These are phyloP conservation scores for Drosophila kanekoi DNA, from an alignment of 2,888 invertebrate species.

Conservation along the genomic window DNA sequence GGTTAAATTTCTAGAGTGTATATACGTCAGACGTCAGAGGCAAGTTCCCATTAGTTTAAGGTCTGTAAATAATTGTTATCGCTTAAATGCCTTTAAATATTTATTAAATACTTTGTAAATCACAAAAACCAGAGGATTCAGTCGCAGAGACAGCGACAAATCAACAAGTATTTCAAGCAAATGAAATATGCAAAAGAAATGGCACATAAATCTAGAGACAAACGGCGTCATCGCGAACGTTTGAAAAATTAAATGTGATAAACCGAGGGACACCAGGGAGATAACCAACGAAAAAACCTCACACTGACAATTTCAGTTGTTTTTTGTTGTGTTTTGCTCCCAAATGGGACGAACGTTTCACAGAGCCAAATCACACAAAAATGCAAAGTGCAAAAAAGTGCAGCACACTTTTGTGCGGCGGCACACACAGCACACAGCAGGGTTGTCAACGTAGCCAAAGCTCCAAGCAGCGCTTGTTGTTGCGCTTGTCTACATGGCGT, in stretches of 20 bases:
- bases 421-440: constrained; percentile 31
- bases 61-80: constrained; percentile 63
- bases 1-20: constrained; percentile 26
- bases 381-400: constrained; percentile 69
- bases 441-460: constrained; percentile 63
- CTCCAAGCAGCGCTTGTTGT: constrained; percentile 49
- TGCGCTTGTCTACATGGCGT: constrained; percentile 28
- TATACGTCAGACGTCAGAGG: constrained; percentile 27
- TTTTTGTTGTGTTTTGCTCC: constrained; percentile 42
- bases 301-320: constrained; percentile 61
- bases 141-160: constrained; percentile 36
- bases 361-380: constrained; percentile 55
- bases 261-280: constrained; percentile 36
- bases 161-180: constrained; percentile 59
- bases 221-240: constrained; percentile 56
- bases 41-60: constrained; percentile 48
- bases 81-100: constrained; percentile 49
- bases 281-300: constrained; percentile 14
- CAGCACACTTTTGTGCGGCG: constrained; percentile 61
- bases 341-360: constrained; percentile 48
- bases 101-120: constrained; percentile 55
- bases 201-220: constrained; percentile 67
- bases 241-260: constrained; percentile 74
- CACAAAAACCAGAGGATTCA: constrained; percentile 2
- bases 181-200: constrained; percentile 59